Evolutionary conservation across 2,888 invertebrate genomes (phyloP), one percentile per base, ranked within the genome.

Genomic region (Hyalella azteca): DNA sequence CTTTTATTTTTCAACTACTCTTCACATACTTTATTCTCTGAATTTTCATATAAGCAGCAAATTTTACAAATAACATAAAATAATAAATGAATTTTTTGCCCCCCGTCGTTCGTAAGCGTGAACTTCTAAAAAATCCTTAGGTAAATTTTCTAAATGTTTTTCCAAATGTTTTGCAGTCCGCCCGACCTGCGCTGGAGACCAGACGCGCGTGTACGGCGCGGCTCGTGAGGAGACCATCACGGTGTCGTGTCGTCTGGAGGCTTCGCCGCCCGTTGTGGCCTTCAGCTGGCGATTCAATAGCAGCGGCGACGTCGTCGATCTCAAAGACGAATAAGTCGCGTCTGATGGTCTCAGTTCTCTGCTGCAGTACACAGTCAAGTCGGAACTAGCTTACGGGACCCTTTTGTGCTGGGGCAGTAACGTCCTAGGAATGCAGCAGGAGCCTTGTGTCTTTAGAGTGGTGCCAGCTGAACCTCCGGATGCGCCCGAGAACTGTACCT

Each of bases 381-480:
- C 81, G 15, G 83, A 83, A 75, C 54, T 83, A 41, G 96, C 96
- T 89, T 96, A 96, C 86, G 96, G 96, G 0, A 95, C 95, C 0
- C 89, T 96, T 40, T 90, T 95, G 73, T 96, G 96, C 88, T 93
- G 93, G 91, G 95, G 95, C 0, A 91, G 91, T 66, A 96, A 96
- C 87, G 91, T 91, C 86, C 94, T 95, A 82, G 95, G 96, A 22
- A 91, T 91, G 86, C 96, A 96, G 88, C 90, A 93, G 85, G 91
- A 93, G 84, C 96, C 96, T 0, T 96, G 96, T 87, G 93, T 95
- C 79, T 95, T 94, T 88, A 95, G 95, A 87, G 94, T 96, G 85
- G 95, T 96, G 86, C 94, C 95, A 78, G 80, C 84, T 29, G 84
- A 82, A 0, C 78, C 80, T 1, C 84, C 84, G 3, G 82, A 81